A percentile compares a stretch with the other conserved stretches of the same genome.
phyloP scores from a whole-genome alignment of 2,888 invertebrate genomes.

The Lepetodrilus schrolli region DNA sequence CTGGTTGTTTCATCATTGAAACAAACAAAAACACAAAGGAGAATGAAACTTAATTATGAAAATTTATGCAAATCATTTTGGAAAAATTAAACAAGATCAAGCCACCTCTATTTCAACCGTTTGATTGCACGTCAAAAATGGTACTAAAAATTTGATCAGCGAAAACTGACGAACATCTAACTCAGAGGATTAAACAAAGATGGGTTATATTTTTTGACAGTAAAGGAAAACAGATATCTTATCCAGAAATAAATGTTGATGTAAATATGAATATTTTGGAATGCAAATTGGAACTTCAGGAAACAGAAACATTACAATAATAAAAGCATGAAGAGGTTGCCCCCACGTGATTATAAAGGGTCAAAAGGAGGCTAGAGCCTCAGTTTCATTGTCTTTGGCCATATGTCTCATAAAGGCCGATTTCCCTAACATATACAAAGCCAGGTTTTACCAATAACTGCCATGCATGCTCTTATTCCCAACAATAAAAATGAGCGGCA shows the following conservation, averaged over 20 bases:
- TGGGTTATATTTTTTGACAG: neutral
- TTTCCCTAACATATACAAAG: constrained; percentile 18
- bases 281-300: constrained; percentile 4
- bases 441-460: constrained; percentile 33
- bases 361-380: neutral
- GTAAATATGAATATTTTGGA: constrained; percentile 10
- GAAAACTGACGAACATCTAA: neutral
- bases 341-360: neutral
- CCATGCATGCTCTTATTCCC: constrained; percentile 24
- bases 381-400: constrained; percentile 1
- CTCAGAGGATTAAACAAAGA: neutral
- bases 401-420: constrained; percentile 10
- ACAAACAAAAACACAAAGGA: neutral
- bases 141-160: constrained; percentile 3
- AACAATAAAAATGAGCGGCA: constrained; percentile 29
- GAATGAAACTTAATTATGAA: neutral
- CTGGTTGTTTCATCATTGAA: neutral
- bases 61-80: constrained; percentile 13
- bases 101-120: neutral
- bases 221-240: constrained; percentile 6
- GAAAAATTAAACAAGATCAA: constrained; percentile 21
- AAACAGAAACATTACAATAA: constrained; percentile 1
- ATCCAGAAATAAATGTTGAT: neutral
- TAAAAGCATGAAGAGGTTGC: neutral
- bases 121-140: neutral